Conservation (phyloP, 2,797 vertebrate genomes). For the Sebastes oblongus region DNA sequence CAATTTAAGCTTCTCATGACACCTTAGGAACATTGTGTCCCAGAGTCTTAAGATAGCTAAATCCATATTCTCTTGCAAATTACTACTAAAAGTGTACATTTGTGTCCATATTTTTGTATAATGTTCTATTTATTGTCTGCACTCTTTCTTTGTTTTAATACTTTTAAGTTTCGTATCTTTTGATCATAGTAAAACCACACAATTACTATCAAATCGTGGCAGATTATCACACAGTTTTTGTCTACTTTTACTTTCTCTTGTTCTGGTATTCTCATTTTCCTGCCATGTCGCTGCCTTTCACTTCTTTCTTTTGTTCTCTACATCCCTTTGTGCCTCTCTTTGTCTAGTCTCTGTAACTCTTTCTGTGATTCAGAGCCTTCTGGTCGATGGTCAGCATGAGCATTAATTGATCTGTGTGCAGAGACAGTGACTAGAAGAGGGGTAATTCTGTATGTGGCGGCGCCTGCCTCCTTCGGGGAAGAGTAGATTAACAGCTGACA, state of each 20-base stretch:
- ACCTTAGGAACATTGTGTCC: not conserved
- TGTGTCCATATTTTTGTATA: not conserved
- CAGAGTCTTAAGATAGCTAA: not conserved
- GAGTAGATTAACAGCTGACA: constrained; percentile 78
- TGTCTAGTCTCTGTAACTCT: constrained; percentile 9
- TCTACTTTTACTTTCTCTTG: not conserved
- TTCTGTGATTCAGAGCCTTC: constrained; percentile 39
- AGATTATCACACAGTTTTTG: not conserved
- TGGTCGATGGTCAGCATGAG: constrained; percentile 40
- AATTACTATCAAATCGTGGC: not conserved
- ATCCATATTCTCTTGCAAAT: not conserved
- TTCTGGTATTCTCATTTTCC: not conserved
- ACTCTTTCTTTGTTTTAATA: not conserved
- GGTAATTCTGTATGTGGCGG: constrained; percentile 64
- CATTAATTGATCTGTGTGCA: constrained; percentile 72
- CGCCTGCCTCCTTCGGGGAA: constrained; percentile 43
- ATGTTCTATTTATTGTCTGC: not conserved
- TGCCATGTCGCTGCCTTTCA: not conserved
- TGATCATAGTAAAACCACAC: not conserved
- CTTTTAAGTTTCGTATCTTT: not conserved
- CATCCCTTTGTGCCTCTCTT: not conserved
- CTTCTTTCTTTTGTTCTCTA: not conserved
- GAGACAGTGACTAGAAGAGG: constrained; percentile 44
- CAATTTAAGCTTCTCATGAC: not conserved
- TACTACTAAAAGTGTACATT: not conserved